Percentiles rank a stretch among this genome's conserved stretches.
Conservation (phyloP, 2,888 invertebrate species). For the Stenoptilia bipunctidactyla region DNA sequence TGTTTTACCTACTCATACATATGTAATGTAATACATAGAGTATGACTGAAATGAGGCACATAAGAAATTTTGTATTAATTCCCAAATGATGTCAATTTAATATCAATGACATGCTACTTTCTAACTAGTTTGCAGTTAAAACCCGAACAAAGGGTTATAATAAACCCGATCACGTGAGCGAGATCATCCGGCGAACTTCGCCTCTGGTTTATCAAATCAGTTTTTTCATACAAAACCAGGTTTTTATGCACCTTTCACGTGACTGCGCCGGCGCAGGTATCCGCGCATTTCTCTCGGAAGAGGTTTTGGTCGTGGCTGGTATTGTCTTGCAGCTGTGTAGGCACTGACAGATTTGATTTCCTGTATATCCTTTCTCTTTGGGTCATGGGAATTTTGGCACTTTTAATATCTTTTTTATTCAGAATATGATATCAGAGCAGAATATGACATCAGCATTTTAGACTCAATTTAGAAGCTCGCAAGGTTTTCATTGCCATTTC, state of each 20-base stretch:
- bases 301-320: slow-evolving; percentile 27
- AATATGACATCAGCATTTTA: no score
- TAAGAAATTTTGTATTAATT: no score
- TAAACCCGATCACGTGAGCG: slow-evolving; percentile 6
- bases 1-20: no score
- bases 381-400: slow-evolving; percentile 30
- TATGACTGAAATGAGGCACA: no score
- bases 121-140: not conserved
- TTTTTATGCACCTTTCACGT: slow-evolving; percentile 52
- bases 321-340: slow-evolving; percentile 38
- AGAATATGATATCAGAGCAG: no score
- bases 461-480: no score
- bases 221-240: slow-evolving; percentile 26
- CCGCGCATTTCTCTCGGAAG: slow-evolving; percentile 19
- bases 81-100: no score
- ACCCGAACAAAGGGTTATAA: not conserved
- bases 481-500: no score
- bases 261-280: slow-evolving; percentile 46
- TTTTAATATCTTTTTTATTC: no score
- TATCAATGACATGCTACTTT: no score
- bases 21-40: no score
- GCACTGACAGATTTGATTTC: slow-evolving; percentile 28
- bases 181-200: slow-evolving; percentile 24
- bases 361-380: slow-evolving; percentile 32
- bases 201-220: slow-evolving; percentile 32